Evolutionary conservation across 1,140 invertebrate species (phyloP).

Genomic region (Manduca sexta): DNA sequence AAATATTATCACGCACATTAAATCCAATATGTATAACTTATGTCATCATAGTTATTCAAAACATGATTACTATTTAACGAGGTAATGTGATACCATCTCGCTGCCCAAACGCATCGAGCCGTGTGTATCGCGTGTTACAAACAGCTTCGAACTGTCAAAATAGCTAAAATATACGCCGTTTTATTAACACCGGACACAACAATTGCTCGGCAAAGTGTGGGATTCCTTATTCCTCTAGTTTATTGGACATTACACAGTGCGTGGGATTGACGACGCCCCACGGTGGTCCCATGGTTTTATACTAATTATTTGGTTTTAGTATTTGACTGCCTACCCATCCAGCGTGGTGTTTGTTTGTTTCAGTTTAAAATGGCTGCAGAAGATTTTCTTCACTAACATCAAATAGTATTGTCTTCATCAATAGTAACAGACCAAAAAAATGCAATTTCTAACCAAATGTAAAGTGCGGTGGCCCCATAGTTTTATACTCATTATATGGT

Average conservation of each 20-base stretch:
- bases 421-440: no score
- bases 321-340: no score
- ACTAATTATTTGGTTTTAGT: constrained; percentile 36
- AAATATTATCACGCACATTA: no score
- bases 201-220: constrained; percentile 60
- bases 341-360: no score
- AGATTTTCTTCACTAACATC: no score
- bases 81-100: background rate
- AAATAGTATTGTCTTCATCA: no score
- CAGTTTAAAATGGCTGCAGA: no score
- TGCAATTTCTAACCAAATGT: no score
- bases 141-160: constrained; percentile 67
- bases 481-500: constrained; percentile 41
- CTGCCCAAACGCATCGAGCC: constrained; percentile 6
- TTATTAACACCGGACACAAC: constrained; percentile 65
- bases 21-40: no score
- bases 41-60: no score
- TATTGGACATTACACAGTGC: constrained; percentile 43
- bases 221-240: constrained; percentile 61
- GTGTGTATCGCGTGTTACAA: constrained; percentile 45
- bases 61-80: background rate
- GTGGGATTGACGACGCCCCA: constrained; percentile 38
- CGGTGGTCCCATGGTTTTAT: constrained; percentile 44
- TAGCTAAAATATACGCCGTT: constrained; percentile 68
- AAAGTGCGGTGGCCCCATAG: constrained; percentile 49